Evolutionary conservation across 2,888 invertebrate species (phyloP).

Genomic region (Stenchaetothrips biformis): DNA sequence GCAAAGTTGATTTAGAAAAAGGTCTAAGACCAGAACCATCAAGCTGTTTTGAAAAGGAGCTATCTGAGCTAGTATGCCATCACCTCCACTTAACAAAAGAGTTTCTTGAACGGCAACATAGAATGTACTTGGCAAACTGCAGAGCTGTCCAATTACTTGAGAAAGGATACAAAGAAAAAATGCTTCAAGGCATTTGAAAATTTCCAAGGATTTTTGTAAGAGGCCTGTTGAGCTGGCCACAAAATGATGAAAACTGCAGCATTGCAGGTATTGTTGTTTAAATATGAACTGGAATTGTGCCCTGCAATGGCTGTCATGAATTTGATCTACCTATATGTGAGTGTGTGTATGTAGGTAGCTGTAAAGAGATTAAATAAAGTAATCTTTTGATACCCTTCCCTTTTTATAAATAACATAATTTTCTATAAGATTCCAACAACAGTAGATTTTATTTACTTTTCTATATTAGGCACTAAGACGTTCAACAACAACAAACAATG

Average conservation of each 20-base stretch:
- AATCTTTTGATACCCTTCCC: no score
- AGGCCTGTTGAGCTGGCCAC: no score
- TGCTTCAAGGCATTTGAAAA: neutral
- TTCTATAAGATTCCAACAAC: neutral
- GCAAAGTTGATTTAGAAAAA: no score
- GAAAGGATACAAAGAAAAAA: neutral
- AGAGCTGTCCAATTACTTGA: slow-evolving; percentile 2
- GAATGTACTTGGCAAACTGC: slow-evolving; percentile 1
- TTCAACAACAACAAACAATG: slow-evolving; percentile 21
- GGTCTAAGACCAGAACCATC: no score
- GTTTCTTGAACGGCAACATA: neutral
- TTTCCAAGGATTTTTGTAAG: no score
- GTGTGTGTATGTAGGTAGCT: neutral
- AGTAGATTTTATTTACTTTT: slow-evolving; percentile 1
- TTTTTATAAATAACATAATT: neutral
- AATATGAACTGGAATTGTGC: neutral
- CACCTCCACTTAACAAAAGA: neutral
- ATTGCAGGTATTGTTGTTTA: no score
- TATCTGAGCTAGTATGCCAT: neutral
- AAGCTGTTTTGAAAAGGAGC: neutral
- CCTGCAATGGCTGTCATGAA: neutral
- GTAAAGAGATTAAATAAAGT: neutral
- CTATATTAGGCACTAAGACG: slow-evolving; percentile 7
- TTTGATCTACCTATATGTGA: neutral
- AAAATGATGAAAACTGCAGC: no score